Evolutionary conservation across 2,888 invertebrate genomes (phyloP), one percentile per base, ranked within the genome.

Genomic region (Drosophila suboccidentalis): DNA sequence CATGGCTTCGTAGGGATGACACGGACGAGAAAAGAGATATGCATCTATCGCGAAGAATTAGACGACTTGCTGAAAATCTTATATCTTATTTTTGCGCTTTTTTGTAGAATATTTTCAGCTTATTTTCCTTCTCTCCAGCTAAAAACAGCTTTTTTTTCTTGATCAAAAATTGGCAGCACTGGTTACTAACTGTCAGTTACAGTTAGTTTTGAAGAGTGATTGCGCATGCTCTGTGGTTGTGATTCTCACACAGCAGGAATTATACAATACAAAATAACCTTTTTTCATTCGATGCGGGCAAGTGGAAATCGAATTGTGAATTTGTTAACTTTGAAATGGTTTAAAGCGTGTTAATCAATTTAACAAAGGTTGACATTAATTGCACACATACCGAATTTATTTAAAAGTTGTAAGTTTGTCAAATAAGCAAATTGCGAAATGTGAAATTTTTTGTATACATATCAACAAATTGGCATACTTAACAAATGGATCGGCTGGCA

Each of bases 211-310:
- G 19, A 26, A n/a, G 19, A 15, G 8, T n/a, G 19, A n/a, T 9
- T 58, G 78, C 76, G 78, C 76, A 65, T 73, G 78, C 47, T 13
- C 47, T 4, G 13, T 49, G 32, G 15, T 58, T 26, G 13, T 26
- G 13, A 39, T 38, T 49, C 61, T 44, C 62, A 60, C 36, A 62
- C 59, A 62, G 11, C 39, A 47, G 32, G 58, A 88, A 88, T 85
- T 89, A 88, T 85, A 85, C 83, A 82, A 88, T 86, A 79, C 73
- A 73, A 81, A 81, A 84, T 78, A 70, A 64, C 61, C 32, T 51
- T 75, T 86, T 75, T 83, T 76, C 77, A 67, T 64, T 47, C 38
- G 44, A 46, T 65, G 53, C 19, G 13, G 54, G 11, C 11, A 44
- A 47, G 43, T 43, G 11, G n/a, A 66, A 43, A 32, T 26, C 8